phyloP scores from a whole-genome alignment of 2,888 invertebrate species.

The Spilosoma lubricipeda region DNA sequence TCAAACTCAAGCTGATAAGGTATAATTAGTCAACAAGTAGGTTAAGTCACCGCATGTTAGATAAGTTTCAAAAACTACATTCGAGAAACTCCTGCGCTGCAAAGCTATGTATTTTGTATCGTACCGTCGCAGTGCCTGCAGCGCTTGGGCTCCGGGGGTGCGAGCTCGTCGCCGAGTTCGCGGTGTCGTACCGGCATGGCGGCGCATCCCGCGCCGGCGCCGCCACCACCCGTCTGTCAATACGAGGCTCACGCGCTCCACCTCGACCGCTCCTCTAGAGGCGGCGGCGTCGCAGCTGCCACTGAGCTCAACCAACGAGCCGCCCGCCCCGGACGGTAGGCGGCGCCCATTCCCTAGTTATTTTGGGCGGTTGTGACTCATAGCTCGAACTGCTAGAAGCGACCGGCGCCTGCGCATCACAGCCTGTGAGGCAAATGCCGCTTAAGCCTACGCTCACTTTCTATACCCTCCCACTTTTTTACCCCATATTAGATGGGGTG shows the following conservation, averaged over 20 bases:
- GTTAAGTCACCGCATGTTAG: conserved; percentile 49
- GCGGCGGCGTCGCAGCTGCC: conserved; percentile 83
- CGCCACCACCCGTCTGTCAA: conserved; percentile 77
- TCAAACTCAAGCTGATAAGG: conserved; percentile 41
- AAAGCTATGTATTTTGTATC: conserved; percentile 59
- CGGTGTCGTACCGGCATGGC: conserved; percentile 87
- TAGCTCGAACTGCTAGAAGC: conserved; percentile 73
- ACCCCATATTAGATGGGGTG: not conserved
- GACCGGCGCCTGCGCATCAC: conserved; percentile 79
- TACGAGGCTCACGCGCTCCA: conserved; percentile 71
- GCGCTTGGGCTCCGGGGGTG: conserved; percentile 94
- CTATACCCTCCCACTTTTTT: not conserved
- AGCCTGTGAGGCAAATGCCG: conserved; percentile 68
- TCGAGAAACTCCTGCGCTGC: conserved; percentile 55
- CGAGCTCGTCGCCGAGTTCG: conserved; percentile 86
- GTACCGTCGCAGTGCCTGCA: conserved; percentile 97
- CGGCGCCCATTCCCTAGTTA: conserved; percentile 83
- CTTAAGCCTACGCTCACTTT: conserved; percentile 57
- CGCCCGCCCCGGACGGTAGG: conserved; percentile 86
- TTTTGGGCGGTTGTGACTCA: conserved; percentile 84
- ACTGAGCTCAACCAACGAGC: conserved; percentile 77
- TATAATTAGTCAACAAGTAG: conserved; percentile 40
- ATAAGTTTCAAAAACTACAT: conserved; percentile 45
- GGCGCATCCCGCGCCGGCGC: conserved; percentile 86
- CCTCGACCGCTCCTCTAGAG: conserved; percentile 79